Base-by-base conservation (phyloP, 64 coral and sea anemone species). In the Hydrozoanthus tunicans region DNA sequence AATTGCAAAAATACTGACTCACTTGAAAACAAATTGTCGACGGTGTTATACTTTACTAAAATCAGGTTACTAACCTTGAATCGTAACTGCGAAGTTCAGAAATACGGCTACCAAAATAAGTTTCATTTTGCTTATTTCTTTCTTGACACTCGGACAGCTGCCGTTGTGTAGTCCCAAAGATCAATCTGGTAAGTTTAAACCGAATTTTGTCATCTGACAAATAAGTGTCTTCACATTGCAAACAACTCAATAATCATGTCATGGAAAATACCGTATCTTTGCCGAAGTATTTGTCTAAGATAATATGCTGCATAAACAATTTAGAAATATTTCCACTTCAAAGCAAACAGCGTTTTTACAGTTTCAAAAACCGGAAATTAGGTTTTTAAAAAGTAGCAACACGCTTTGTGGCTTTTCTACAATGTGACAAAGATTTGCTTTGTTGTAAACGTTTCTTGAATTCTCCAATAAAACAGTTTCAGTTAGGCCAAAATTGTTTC, bases 211-310 rank as follows among this genome's bases (percentile, higher is more conserved):
- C 79, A 64, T 81, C 58, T 81, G 25, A 12, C 26, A 81, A 81
- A 81, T 81, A 81, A 63, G 58, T 12, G 59, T 62, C 58, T 43
- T 61, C 26, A 27, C 5, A 81, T 11, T 6, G 58, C 79, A 81
- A 81, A 81, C 79, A 81, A 64, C 62, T 64, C 24, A 81, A 6
- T 27, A 59, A 60, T 81, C 26, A 62, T 81, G 79, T 81, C 79
- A 81, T 64, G 79, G 32, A 81, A 63, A 81, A 63, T 25, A 81
- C 23, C 79, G 59, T 63, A 81, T 51, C 60, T 65, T 82, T 7
- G 43, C 12, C 10, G 17, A 13, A 65, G 6, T 82, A 82, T 82
- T 82, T 82, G 15, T 12, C 26, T 14, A 53, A 82, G 59, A 82
- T 82, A 65, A 82, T 51, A 64, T 52, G 60, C 51, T 82, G 27